Conservation (phyloP, 2,113 vertebrate species). For the Pardalotus punctatus region DNA sequence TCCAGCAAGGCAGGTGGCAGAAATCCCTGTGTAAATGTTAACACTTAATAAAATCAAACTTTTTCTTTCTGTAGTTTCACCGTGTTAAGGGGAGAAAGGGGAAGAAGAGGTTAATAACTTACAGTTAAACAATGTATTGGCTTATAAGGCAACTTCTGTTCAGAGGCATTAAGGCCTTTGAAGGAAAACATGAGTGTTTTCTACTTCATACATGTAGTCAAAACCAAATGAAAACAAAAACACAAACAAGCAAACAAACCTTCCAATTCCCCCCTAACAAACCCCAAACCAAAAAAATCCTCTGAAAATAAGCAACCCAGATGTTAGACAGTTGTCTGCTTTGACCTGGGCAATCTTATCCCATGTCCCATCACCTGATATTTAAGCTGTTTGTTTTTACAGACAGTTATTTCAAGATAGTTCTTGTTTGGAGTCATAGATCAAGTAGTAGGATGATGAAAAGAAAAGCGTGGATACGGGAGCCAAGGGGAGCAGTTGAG, state of each 20-base stretch:
- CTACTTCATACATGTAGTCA: neutral
- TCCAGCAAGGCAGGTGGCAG: constrained; percentile 1
- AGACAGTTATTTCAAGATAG: neutral
- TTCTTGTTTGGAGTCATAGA: neutral
- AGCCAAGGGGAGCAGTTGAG: neutral
- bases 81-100: neutral
- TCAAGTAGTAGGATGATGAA: neutral
- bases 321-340: neutral
- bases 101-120: constrained; percentile 36
- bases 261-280: accelerated
- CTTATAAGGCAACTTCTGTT: neutral
- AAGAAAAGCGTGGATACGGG: accelerated
- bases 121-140: neutral
- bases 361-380: neutral
- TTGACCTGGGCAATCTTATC: neutral
- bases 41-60: constrained; percentile 25
- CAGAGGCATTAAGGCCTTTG: neutral
- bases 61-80: constrained; percentile 12
- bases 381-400: neutral
- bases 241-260: neutral
- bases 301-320: neutral
- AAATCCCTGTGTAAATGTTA: constrained; percentile 52
- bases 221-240: neutral
- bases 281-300: neutral
- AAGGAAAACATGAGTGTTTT: neutral